phyloP scores from a whole-genome alignment of 2,113 vertebrate genomes.

The Oncorhynchus tshawytscha region DNA sequence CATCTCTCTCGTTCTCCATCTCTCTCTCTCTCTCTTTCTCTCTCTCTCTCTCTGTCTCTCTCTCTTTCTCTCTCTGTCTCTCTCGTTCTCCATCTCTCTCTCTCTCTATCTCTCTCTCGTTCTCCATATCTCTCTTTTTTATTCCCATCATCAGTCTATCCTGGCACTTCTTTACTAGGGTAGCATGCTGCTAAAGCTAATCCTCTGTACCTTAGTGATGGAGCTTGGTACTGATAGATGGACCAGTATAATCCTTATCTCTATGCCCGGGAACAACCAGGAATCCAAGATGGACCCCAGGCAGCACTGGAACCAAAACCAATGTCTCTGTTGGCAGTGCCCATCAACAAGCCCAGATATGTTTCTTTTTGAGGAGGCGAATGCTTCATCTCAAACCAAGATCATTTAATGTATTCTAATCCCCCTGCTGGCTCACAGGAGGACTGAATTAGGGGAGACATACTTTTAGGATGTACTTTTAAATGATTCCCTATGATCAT shows the following conservation, averaged over 20 bases:
- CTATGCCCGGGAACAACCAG: conserved; percentile 40
- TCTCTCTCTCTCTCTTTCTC: neutral
- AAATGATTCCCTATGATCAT: too few species aligned
- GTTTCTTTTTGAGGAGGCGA: conserved; percentile 11
- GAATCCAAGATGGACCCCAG: conserved; percentile 12
- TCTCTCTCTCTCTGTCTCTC: too few species aligned
- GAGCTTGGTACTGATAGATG: conserved; percentile 58
- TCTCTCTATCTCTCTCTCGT: neutral
- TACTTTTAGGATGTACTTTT: too few species aligned
- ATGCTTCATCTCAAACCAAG: conserved; percentile 33
- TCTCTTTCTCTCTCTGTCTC: neutral
- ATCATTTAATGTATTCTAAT: conserved; percentile 28
- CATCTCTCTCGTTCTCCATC: too few species aligned
- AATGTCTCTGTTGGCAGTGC: neutral
- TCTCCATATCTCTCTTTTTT: conserved; percentile 1
- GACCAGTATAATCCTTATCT: conserved; percentile 50
- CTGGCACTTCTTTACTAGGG: neutral
- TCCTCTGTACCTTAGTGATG: conserved; percentile 52
- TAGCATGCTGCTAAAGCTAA: conserved; percentile 2
- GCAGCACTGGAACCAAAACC: conserved; percentile 5
- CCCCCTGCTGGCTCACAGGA: neutral
- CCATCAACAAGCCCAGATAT: conserved; percentile 25
- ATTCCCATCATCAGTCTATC: neutral
- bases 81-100: too few species aligned
- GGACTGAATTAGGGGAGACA: neutral